Conservation (phyloP, 2,797 vertebrate species). For the Sebastiscus albofasciatus region DNA sequence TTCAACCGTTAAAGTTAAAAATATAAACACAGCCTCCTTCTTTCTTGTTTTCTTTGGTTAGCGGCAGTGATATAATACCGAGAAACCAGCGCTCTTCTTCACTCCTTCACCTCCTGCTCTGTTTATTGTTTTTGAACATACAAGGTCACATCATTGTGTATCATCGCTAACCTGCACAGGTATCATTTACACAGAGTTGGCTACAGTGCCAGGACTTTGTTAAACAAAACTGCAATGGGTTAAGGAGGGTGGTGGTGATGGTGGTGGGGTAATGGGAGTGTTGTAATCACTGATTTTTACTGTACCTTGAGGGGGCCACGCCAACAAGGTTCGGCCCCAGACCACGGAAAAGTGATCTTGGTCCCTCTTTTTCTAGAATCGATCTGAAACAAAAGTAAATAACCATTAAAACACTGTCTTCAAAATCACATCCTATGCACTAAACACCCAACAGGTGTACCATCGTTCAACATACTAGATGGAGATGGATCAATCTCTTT, state of each 20-base stretch:
- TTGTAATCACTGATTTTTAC: conserved; percentile 32
- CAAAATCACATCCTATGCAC: neutral
- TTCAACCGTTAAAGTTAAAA: neutral
- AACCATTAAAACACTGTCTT: neutral
- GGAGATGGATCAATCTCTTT: too few species aligned
- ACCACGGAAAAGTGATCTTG: conserved; percentile 95
- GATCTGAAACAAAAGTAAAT: conserved; percentile 84
- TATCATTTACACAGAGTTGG: neutral
- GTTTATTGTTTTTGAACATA: conserved; percentile 9
- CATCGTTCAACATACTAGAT: too few species aligned
- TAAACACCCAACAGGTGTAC: too few species aligned
- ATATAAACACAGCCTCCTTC: neutral
- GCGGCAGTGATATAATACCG: neutral
- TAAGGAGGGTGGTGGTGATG: neutral
- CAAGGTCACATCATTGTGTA: neutral
- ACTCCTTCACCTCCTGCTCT: neutral
- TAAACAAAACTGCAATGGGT: neutral
- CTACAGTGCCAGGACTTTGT: neutral
- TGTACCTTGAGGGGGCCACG: conserved; percentile 96
- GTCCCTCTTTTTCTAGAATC: conserved; percentile 98
- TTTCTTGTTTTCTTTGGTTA: neutral
- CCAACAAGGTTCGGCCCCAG: conserved; percentile 97
- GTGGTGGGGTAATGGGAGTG: neutral
- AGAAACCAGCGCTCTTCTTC: neutral
- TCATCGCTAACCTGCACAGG: neutral